Evolutionary conservation across 2,888 invertebrate species (phyloP).

Genomic region (Lepas anatifera): DNA sequence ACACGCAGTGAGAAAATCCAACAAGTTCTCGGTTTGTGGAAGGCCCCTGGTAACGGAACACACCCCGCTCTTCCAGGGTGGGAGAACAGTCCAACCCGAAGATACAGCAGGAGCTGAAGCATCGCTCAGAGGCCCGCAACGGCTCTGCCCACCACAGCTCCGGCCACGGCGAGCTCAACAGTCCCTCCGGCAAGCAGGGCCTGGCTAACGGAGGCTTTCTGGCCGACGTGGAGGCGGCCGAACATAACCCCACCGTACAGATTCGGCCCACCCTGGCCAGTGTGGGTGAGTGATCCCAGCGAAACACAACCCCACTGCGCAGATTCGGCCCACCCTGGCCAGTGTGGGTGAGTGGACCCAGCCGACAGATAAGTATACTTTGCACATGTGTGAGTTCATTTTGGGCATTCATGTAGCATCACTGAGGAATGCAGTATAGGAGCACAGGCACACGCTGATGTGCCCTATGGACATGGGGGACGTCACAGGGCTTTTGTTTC

Average conservation of each 20-base stretch:
- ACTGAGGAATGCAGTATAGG: too few relatives aligned
- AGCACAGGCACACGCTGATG: too few relatives aligned
- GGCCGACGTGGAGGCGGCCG: not conserved
- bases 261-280: not conserved
- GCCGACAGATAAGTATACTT: too few relatives aligned
- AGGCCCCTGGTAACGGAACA: too few relatives aligned
- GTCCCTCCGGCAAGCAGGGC: too few relatives aligned
- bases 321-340: not conserved
- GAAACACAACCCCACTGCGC: not conserved
- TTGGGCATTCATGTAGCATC: too few relatives aligned
- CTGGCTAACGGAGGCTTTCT: not conserved
- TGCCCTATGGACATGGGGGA: too few relatives aligned
- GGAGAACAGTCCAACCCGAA: slow-evolving; percentile 22
- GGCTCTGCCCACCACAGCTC: not conserved
- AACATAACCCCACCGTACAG: not conserved
- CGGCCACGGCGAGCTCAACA: not conserved
- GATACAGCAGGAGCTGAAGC: not conserved
- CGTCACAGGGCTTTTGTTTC: too few relatives aligned
- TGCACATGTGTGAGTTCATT: too few relatives aligned
- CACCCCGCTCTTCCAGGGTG: too few relatives aligned
- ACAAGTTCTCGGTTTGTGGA: too few relatives aligned
- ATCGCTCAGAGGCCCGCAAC: not conserved
- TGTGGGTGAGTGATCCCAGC: not conserved
- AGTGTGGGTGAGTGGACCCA: not conserved
- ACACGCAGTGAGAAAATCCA: too few relatives aligned